A percentile compares a stretch with the other conserved stretches of the same genome.
phyloP scores from a whole-genome alignment of 2,888 invertebrate species.

The Microplitis deprimator region DNA sequence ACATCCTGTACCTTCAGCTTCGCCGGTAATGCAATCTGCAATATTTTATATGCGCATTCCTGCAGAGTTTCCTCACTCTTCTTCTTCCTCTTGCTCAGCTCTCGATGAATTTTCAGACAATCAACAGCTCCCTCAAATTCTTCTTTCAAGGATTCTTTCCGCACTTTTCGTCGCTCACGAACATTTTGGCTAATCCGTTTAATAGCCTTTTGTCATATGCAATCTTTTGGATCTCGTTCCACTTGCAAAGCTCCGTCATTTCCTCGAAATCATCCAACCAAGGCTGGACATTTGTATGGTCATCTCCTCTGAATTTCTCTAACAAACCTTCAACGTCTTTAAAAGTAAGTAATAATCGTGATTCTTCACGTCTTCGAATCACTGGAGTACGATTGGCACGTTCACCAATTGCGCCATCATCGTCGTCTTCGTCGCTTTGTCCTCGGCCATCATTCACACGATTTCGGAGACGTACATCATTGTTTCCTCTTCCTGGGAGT shows the following conservation, averaged over 20 bases:
- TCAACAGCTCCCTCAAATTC: slow-evolving; percentile 27
- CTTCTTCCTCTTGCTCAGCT: slow-evolving; percentile 25
- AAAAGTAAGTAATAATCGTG: slow-evolving; percentile 16
- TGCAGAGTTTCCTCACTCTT: slow-evolving; percentile 31
- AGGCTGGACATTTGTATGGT: slow-evolving; percentile 25
- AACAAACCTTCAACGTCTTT: slow-evolving; percentile 45
- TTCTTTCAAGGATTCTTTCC: slow-evolving; percentile 29
- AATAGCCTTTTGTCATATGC: slow-evolving; percentile 48
- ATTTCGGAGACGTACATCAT: neutral
- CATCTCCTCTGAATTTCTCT: slow-evolving; percentile 44
- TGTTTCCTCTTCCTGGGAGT: no score
- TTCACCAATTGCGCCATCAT: neutral
- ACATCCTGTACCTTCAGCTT: neutral
- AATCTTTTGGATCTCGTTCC: slow-evolving; percentile 47
- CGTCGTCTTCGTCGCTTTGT: neutral
- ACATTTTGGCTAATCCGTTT: slow-evolving; percentile 45
- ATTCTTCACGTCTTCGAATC: slow-evolving; percentile 32
- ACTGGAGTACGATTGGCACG: neutral
- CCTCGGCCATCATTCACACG: neutral
- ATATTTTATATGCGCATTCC: slow-evolving; percentile 28
- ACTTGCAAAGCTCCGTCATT: slow-evolving; percentile 40
- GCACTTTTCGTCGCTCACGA: slow-evolving; percentile 39
- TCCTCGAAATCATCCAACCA: slow-evolving; percentile 52
- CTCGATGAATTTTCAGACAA: slow-evolving; percentile 26
- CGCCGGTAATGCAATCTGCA: neutral